Percentiles rank a stretch among this genome's conserved stretches.
Conservation (phyloP, 2,113 vertebrate genomes). For the Brienomyrus longianalis region DNA sequence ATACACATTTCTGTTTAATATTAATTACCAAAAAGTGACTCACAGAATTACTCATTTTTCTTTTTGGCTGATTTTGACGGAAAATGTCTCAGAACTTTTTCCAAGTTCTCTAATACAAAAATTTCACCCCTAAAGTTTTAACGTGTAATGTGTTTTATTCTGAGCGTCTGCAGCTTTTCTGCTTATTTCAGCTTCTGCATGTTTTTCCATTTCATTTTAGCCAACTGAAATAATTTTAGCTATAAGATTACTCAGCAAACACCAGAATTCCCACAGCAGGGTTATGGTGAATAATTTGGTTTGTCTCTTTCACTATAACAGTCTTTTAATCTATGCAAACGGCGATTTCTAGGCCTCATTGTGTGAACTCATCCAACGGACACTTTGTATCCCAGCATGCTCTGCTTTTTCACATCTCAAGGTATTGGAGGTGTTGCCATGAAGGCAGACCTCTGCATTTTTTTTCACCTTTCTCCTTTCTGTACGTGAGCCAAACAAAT, state of each 20-base stretch:
- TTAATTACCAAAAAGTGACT: background rate
- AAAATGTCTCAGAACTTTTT: background rate
- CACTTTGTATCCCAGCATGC: background rate
- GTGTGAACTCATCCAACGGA: background rate
- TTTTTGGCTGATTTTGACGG: background rate
- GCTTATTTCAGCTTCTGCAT: background rate
- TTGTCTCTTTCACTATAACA: background rate
- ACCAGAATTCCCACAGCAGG: background rate
- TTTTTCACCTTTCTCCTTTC: background rate
- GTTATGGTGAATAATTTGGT: background rate
- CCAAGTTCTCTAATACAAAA: background rate
- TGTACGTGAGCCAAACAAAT: background rate
- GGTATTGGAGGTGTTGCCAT: background rate
- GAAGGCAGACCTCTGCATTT: background rate
- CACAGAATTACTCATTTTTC: background rate
- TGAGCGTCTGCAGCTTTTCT: background rate
- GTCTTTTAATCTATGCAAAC: background rate
- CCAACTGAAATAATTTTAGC: background rate
- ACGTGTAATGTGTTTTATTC: background rate
- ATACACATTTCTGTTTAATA: background rate
- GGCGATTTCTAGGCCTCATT: background rate
- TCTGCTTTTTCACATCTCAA: background rate
- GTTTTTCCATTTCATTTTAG: background rate
- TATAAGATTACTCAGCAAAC: background rate
- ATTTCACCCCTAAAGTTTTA: background rate